Base-by-base conservation (phyloP, 2,797 vertebrate genomes). In the Dallia pectoralis region DNA sequence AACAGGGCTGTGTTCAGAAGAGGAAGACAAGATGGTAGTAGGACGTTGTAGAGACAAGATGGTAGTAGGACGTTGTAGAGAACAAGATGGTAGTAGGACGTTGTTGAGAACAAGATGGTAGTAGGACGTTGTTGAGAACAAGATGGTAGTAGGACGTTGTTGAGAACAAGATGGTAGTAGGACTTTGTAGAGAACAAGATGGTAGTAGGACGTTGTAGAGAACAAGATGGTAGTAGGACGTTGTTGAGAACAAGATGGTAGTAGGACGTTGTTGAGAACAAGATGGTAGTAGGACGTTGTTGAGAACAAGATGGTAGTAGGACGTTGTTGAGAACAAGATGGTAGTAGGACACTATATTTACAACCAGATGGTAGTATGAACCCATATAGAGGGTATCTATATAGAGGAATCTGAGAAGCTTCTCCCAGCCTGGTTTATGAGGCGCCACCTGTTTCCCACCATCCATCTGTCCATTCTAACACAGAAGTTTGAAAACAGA, bases 401-500 rank as follows among this genome's bases (percentile, higher is more conserved):
- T n/a, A 44, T 44, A 44, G 7, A 44, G 40, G 1, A 3, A 25
- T 22, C 86, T 87, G 85, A 92, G 87, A 70, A 5, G 83, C 18
- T 49, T 86, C 85, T 71, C 69, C 73, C 49, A 44, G 40, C 40
- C 40, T 11, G 40, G 40, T 44, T 9, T 44, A 44, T 44, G 40
- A 14, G 40, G 6, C 2, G 40, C 40, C 14, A 53, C 69, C 84
- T 90, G 91, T 92, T 88, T 88, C 87, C 78, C 79, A 62, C 85
- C 85, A 89, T 49, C 66, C 83, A n/a, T 90, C 91, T 92, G 88
- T 88, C 88, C 80, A 16, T 63, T 85, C 86, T 77, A 85, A 85
- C 90, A 77, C 79, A 82, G 87, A 71, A 83, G 85, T 91, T 89
- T 89, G 89, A 91, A 92, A 81, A 73, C 27, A 73, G 86, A 86